These are phyloP conservation scores for Podilymbus podiceps DNA, from an alignment of 2,113 vertebrate genomes.

Conservation along the genomic window DNA sequence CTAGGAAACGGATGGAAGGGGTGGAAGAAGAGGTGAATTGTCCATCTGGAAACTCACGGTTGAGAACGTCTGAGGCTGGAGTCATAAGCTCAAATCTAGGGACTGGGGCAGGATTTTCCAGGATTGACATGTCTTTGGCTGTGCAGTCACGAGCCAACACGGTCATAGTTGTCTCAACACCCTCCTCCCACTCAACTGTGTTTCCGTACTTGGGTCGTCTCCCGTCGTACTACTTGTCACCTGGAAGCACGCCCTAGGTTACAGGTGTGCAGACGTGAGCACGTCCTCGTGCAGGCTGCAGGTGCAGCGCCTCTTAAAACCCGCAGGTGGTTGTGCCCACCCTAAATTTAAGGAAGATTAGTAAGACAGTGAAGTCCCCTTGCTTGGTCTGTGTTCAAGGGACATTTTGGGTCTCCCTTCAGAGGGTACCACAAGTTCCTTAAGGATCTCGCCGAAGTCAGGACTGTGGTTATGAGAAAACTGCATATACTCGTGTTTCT, in stretches of 20 bases:
- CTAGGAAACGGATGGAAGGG: background rate
- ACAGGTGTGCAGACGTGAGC: accelerated
- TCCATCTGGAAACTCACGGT: background rate
- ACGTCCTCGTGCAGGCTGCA: background rate
- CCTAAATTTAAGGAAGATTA: background rate
- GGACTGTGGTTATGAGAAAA: background rate
- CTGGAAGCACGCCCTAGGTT: background rate
- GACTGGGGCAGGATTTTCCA: background rate
- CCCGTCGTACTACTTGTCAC: accelerated
- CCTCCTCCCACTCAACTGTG: background rate
- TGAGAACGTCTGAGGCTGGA: background rate
- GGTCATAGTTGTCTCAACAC: too few species aligned
- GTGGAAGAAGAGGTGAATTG: background rate
- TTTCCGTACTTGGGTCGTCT: background rate
- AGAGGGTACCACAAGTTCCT: background rate
- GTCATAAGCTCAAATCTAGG: background rate
- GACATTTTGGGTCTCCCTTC: background rate
- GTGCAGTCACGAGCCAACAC: background rate
- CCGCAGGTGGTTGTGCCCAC: too few species aligned
- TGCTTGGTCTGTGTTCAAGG: background rate
- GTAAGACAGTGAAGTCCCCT: background rate
- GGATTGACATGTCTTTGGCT: background rate
- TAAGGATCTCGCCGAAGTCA: background rate
- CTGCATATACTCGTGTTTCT: accelerated
- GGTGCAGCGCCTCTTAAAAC: background rate